Base-by-base conservation (phyloP, 92 coral and sea anemone genomes). In the Palythoa grandiflora region DNA sequence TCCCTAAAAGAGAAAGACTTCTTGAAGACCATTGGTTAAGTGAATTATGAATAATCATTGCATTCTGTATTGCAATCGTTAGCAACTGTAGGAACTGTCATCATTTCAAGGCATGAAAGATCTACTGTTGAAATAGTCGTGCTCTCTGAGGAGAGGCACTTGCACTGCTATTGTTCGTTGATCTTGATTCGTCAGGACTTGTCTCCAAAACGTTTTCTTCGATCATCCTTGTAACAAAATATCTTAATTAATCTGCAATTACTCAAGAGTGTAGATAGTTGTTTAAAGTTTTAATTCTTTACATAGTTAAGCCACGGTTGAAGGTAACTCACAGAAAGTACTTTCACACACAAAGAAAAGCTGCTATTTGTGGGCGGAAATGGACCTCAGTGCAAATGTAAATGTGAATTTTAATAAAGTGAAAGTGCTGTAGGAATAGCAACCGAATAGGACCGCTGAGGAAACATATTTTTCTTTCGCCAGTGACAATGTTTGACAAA, bases 51-150 rank as follows among this genome's bases (percentile, higher is more conserved):
- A 28, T 28, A 28, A 28, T 28, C 7, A 44, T 44, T 44, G 50
- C 50, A 44, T 4, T 44, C 50, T 28, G 28, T 28, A 3, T 44
- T 28, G 28, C 28, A 28, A 28, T 28, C 28, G 28, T 28, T 28
- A 28, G 28, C 28, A 28, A 28, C 28, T 28, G 28, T 44, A 44
- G 7, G 6, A 2, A 44, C 50, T 44, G 50, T 44, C 50, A 17
- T 37, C 70, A 63, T 63, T 3, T 63, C 70, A 63, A 63, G 70
- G 70, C 70, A 63, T 6, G 70, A 63, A 63, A 63, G 70, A n/a
- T 63, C 70, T 8, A 60, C 70, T 0, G 70, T 19, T 63, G 70
- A 63, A 17, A 63, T 8, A 63, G 28, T 28, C 0, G 28, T 28
- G 28, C 0, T 28, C 28, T 28, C 28, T 28, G 28, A 28, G 28